A percentile compares a stretch with the other conserved stretches of the same genome.
phyloP scores from a whole-genome alignment of 2,888 invertebrate genomes.

The Lasioglossum zephyrum region DNA sequence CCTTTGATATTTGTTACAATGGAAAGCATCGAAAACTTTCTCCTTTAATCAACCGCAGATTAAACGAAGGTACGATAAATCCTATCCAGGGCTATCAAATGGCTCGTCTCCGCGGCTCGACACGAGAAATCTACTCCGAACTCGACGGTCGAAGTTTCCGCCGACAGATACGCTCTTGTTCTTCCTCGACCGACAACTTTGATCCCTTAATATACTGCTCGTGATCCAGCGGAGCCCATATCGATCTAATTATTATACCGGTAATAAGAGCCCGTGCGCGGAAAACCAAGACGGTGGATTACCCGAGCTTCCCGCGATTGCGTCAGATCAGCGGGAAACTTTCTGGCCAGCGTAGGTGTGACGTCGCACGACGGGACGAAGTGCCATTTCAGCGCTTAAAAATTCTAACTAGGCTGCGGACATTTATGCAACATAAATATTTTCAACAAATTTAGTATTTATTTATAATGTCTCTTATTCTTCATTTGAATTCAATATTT shows the following conservation, averaged over 20 bases:
- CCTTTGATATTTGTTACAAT: neutral
- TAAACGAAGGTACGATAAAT: neutral
- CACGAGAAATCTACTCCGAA: neutral
- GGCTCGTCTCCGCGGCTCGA: neutral
- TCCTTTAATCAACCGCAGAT: neutral
- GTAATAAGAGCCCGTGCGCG: slow-evolving; percentile 47
- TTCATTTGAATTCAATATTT: too few relatives aligned
- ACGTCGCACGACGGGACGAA: slow-evolving; percentile 15
- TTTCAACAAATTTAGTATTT: too few relatives aligned
- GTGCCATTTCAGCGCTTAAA: neutral
- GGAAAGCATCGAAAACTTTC: neutral
- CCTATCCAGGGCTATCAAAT: neutral
- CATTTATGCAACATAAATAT: neutral
- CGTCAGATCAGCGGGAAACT: slow-evolving; percentile 17
- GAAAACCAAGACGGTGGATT: slow-evolving; percentile 31
- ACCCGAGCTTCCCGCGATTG: slow-evolving; percentile 48
- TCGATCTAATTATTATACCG: slow-evolving; percentile 55
- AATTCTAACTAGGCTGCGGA: neutral
- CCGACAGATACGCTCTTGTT: neutral
- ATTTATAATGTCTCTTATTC: too few relatives aligned
- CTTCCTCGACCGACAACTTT: slow-evolving; percentile 15
- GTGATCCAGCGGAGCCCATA: slow-evolving; percentile 10
- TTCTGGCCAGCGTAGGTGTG: slow-evolving; percentile 32
- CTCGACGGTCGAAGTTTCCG: slow-evolving; percentile 19
- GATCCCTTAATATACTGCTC: slow-evolving; percentile 25